Evolutionary conservation across 2,888 invertebrate genomes (phyloP).

Genomic region (Machimus atricapillus): DNA sequence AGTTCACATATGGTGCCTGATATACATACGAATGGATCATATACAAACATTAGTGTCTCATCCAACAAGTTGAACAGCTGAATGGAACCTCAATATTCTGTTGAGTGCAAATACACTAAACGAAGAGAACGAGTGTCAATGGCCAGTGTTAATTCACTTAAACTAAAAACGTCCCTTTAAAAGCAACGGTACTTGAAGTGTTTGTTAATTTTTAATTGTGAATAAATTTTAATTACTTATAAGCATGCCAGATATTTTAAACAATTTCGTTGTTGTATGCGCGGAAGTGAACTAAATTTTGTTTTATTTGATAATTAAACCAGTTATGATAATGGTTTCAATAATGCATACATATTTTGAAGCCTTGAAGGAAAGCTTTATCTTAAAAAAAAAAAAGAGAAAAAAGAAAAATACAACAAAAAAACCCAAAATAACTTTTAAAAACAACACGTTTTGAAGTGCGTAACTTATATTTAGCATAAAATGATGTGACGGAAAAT

Average conservation of each 20-base stretch:
- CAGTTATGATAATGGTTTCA: slow-evolving; percentile 7
- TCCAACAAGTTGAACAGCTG: slow-evolving; percentile 63
- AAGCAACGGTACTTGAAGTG: neutral
- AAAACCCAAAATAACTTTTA: neutral
- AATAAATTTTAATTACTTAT: neutral
- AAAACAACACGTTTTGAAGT: neutral
- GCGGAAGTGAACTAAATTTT: neutral
- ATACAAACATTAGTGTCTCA: slow-evolving; percentile 62
- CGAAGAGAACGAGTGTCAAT: slow-evolving; percentile 32
- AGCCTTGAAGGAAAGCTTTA: slow-evolving; percentile 33
- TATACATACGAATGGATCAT: slow-evolving; percentile 62
- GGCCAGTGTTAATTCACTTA: neutral
- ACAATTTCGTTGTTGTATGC: neutral
- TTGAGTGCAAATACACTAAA: slow-evolving; percentile 14
- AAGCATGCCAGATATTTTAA: neutral
- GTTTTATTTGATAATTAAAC: neutral
- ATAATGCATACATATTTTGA: neutral
- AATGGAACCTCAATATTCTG: slow-evolving; percentile 54
- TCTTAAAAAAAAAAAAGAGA: neutral
- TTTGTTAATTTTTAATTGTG: neutral
- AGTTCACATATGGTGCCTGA: slow-evolving; percentile 78
- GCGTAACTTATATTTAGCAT: neutral
- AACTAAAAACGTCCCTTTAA: slow-evolving; percentile 16
- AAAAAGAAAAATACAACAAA: neutral
- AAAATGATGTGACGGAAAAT: neutral